Evolutionary conservation across 1,140 invertebrate species (phyloP).

Genomic region (Leptonema lineaticorne): DNA sequence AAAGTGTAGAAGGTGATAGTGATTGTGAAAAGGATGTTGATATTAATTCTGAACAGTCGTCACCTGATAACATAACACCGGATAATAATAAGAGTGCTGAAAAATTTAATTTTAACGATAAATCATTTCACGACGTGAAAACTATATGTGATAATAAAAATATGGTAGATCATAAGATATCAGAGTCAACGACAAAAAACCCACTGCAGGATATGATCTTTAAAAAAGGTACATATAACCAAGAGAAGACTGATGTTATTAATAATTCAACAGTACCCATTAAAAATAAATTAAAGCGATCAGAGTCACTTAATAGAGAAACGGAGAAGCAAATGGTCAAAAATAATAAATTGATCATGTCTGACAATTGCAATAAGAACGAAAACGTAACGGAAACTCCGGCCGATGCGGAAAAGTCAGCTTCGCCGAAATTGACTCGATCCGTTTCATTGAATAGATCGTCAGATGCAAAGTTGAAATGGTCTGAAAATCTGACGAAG

Average conservation of each 20-base stretch:
- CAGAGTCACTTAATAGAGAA: constrained; percentile 61
- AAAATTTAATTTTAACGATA: constrained; percentile 33
- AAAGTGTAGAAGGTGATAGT: constrained; percentile 35
- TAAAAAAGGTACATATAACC: constrained; percentile 33
- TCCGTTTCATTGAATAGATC: constrained; percentile 54
- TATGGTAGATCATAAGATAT: constrained; percentile 6
- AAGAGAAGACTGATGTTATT: constrained; percentile 29
- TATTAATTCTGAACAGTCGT: constrained; percentile 47
- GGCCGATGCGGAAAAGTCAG: constrained; percentile 31
- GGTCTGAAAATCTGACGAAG: constrained; percentile 67
- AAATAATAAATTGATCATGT: constrained; percentile 36
- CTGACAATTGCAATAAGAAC: constrained; percentile 34
- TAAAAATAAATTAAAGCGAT: constrained; percentile 55
- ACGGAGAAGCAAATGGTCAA: constrained; percentile 40
- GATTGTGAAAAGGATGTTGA: constrained; percentile 48
- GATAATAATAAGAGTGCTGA: constrained; percentile 48
- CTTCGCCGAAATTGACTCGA: constrained; percentile 44
- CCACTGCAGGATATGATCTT: constrained; percentile 36
- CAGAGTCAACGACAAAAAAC: constrained; percentile 29
- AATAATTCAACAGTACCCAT: constrained; percentile 15
- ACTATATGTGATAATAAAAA: constrained; percentile 25
- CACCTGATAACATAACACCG: constrained; percentile 39
- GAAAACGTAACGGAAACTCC: constrained; percentile 30
- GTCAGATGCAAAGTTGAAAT: constrained; percentile 50
- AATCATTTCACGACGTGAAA: constrained; percentile 32